These are phyloP conservation scores for Chloropsis hardwickii DNA, from an alignment of 2,113 vertebrate species.

Conservation along the genomic window DNA sequence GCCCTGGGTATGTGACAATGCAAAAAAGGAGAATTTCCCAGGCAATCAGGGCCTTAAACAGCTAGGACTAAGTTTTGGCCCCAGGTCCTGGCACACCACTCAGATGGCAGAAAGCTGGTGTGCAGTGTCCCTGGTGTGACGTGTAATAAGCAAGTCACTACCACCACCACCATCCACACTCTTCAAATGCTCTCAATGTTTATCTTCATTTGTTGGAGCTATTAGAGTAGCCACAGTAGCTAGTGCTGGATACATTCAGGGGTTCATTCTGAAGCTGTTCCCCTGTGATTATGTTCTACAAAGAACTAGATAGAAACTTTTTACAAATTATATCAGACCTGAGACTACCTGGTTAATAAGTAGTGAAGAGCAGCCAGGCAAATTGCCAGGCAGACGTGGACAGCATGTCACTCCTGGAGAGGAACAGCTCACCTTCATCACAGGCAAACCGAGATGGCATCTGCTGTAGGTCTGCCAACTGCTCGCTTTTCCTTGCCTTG, in stretches of 20 bases:
- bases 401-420: not conserved
- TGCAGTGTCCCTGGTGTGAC: not conserved
- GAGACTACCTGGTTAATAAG: not conserved
- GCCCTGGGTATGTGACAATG: not conserved
- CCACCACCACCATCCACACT: not conserved
- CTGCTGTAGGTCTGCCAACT: not conserved
- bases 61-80: not conserved
- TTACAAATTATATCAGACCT: not conserved
- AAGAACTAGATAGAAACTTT: not conserved
- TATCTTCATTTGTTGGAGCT: not conserved
- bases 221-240: not conserved
- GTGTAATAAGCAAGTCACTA: not conserved
- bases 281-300: not conserved
- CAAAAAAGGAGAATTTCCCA: conserved; percentile 16
- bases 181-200: not conserved
- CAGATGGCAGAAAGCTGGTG: not conserved
- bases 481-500: not conserved
- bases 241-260: not conserved
- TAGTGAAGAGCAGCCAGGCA: not conserved
- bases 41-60: conserved; percentile 4
- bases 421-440: not conserved
- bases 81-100: not conserved
- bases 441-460: not conserved
- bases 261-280: not conserved
- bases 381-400: not conserved